Conservation (phyloP, 2,113 vertebrate genomes). For the Thermophis baileyi region DNA sequence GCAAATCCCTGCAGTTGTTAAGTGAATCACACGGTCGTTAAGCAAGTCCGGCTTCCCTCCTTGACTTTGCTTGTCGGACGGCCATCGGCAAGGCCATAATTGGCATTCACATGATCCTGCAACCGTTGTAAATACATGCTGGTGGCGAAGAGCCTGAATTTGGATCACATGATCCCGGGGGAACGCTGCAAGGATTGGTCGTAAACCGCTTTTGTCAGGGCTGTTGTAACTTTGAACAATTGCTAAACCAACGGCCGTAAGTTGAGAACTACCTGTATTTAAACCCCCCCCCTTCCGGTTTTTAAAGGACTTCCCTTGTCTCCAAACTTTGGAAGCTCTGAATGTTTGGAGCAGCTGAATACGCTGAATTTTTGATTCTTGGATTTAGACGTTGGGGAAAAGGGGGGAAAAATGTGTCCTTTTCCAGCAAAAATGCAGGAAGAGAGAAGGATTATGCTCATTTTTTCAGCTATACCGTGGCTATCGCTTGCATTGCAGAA, state of each 20-base stretch:
- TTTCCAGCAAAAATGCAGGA: background rate
- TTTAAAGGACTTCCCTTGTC: background rate
- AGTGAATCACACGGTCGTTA: too few species aligned
- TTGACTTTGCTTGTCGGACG: too few species aligned
- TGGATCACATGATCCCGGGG: too few species aligned
- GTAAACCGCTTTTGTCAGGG: background rate
- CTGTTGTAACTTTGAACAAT: background rate
- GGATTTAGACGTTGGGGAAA: too few species aligned
- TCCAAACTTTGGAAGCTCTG: background rate
- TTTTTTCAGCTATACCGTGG: background rate
- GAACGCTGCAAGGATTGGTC: too few species aligned
- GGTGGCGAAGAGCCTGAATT: too few species aligned
- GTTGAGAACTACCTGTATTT: background rate
- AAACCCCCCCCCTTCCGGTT: background rate
- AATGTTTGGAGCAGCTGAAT: background rate
- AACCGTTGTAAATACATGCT: too few species aligned
- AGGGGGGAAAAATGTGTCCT: background rate
- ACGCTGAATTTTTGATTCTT: too few species aligned
- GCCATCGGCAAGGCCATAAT: too few species aligned
- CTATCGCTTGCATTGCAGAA: background rate
- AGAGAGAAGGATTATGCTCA: background rate
- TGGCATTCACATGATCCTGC: too few species aligned
- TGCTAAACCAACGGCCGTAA: background rate
- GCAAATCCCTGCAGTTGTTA: too few species aligned
- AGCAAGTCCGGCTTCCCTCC: too few species aligned